Conservation (phyloP, 2,888 invertebrate species). For the Eumacrocentrus americanus region DNA sequence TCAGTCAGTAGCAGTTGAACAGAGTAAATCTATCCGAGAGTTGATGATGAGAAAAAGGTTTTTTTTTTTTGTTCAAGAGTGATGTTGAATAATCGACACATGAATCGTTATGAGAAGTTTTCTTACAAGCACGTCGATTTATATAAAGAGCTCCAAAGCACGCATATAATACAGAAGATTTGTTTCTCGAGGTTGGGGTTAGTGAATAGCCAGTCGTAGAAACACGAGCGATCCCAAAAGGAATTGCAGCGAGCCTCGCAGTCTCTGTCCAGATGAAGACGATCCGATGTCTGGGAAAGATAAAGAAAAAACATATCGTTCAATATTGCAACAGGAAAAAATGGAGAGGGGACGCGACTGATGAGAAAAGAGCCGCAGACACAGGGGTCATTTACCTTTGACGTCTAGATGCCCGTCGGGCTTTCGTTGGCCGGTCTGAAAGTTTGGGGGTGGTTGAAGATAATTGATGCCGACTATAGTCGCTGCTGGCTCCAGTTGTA, state of each 20-base stretch:
- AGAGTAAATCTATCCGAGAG: background rate
- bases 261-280: slow-evolving; percentile 40
- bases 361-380: too few relatives aligned
- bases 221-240: slow-evolving; percentile 45
- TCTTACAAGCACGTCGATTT: slow-evolving; percentile 53
- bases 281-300: slow-evolving; percentile 36
- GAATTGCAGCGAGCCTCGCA: slow-evolving; percentile 38
- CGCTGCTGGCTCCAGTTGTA: slow-evolving; percentile 50
- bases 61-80: background rate
- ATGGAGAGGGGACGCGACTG: background rate
- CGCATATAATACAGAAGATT: slow-evolving; percentile 46
- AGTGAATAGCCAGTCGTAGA: slow-evolving; percentile 45
- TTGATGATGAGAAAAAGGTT: background rate
- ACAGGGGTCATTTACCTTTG: slow-evolving; percentile 48
- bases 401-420: slow-evolving; percentile 58
- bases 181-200: slow-evolving; percentile 24
- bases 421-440: slow-evolving; percentile 58
- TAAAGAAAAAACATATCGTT: slow-evolving; percentile 9
- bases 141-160: slow-evolving; percentile 56
- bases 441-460: slow-evolving; percentile 58
- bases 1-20: too few relatives aligned
- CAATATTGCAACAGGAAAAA: background rate
- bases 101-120: slow-evolving; percentile 18
- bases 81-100: slow-evolving; percentile 14
- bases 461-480: slow-evolving; percentile 58